A percentile compares a stretch with the other conserved stretches of the same genome.
Evolutionary conservation across 53 echinoderm and acorn worm genomes (phyloP).

Genomic region (Antedon mediterranea): DNA sequence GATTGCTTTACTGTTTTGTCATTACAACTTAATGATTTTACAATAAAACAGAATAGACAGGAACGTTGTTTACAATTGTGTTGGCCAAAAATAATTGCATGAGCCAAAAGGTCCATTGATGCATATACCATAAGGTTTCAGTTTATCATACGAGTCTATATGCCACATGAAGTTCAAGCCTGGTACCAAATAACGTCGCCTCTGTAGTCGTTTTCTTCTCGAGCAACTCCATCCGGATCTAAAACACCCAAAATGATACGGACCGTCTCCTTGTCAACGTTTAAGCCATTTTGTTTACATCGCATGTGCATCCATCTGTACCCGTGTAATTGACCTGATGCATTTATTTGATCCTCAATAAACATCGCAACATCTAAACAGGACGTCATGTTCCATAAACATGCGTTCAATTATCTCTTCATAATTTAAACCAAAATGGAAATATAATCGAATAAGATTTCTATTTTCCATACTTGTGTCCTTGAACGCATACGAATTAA

Average conservation of each 20-base stretch:
- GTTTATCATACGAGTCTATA: constrained; percentile 29
- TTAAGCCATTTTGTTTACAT: constrained; percentile 19
- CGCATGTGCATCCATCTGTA: constrained; percentile 24
- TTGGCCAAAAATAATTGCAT: no score
- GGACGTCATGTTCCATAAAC: not conserved
- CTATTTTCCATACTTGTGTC: no score
- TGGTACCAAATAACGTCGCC: constrained; percentile 10
- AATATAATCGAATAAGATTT: constrained; percentile 12
- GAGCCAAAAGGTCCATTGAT: constrained; percentile 2
- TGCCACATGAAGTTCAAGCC: constrained; percentile 38
- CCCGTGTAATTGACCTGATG: constrained; percentile 23
- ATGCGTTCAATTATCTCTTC: not conserved
- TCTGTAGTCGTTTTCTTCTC: constrained; percentile 17
- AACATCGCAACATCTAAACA: constrained; percentile 9
- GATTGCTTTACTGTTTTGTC: no score
- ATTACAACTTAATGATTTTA: no score
- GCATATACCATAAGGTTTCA: constrained; percentile 33
- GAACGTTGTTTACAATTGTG: no score
- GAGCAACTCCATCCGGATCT: constrained; percentile 21
- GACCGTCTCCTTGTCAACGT: constrained; percentile 12
- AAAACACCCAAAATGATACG: constrained; percentile 7
- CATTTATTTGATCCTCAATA: constrained; percentile 5
- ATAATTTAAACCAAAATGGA: constrained; percentile 6
- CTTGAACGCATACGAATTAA: no score
- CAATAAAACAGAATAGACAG: no score